phyloP scores from a whole-genome alignment of 2,888 invertebrate species.

The Torymus auratus region DNA sequence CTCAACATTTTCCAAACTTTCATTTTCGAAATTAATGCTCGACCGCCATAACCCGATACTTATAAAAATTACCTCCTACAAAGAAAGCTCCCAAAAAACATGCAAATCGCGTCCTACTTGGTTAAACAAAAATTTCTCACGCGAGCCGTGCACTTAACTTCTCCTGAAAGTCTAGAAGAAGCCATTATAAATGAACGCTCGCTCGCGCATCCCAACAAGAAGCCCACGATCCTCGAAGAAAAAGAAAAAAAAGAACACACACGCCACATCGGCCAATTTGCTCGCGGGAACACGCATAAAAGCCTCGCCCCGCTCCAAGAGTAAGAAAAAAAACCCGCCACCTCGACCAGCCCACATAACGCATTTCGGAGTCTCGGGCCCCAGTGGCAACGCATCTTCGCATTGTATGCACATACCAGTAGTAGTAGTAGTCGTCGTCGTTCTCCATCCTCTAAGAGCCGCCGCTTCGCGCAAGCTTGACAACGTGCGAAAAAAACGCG shows the following conservation, averaged over 20 bases:
- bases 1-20: background rate
- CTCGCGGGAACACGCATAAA: background rate
- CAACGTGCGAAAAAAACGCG: background rate
- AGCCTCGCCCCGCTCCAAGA: background rate
- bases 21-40: conserved; percentile 8
- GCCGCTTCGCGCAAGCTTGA: background rate
- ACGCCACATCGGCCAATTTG: conserved; percentile 32
- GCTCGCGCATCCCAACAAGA: too few species aligned
- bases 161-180: background rate
- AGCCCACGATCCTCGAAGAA: too few species aligned
- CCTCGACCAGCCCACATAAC: conserved; percentile 20
- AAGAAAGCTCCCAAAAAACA: background rate
- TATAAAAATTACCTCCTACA: too few species aligned
- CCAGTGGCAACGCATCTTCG: too few species aligned
- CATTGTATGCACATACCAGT: too few species aligned
- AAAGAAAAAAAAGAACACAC: too few species aligned
- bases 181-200: background rate
- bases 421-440: too few species aligned
- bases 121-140: conserved; percentile 4
- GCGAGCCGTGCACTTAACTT: too few species aligned
- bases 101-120: conserved; percentile 14
- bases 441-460: too few species aligned
- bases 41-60: too few species aligned
- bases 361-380: background rate
- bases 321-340: conserved; percentile 21